Evolutionary conservation across 2,113 vertebrate species (phyloP), one percentile per base, ranked within the genome.

Genomic region (Lophotis ruficrista): DNA sequence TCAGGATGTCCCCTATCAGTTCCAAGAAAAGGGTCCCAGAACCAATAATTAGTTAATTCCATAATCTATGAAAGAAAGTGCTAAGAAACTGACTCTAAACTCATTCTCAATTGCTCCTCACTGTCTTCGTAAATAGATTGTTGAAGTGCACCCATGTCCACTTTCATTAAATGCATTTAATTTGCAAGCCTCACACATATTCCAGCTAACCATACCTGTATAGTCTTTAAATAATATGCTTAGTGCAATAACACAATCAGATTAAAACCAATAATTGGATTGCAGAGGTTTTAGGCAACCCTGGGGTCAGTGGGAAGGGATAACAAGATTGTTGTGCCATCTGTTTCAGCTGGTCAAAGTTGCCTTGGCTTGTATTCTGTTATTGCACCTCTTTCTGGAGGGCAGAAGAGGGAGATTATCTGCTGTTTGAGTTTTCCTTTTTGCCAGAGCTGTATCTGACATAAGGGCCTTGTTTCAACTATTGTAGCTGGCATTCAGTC

Each of bases 281-380:
- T 93, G 82, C 93, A 87, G 82, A 64, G 79, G 87, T 35, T 95
- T 96, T 65, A 50, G 83, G 80, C 82, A 93, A 48, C 72, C 45
- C 38, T 50, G 51, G 81, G 90, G 72, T 89, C 94, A 87, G 68
- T 33, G 90, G 77, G 85, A 73, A 90, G 43, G 83, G 79, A 86
- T 61, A 38, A 87, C 16, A 48, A 37, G 68, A 87, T 15, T 61
- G 41, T 83, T 90, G 88, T 87, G 90, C 78, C 91, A 51, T 78
- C 88, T 86, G 88, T 83, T 86, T 51, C 76, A 72, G 78, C 38
- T 65, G 83, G 13, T 33, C 82, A 80, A 45, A 70, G 61, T 25
- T 68, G 50, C 71, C 70, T 41, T 87, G 93, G 77, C 47, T 28
- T 5, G 21, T 15, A 66, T 41, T 68, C 37, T 69, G 65, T 37